These are phyloP conservation scores for Gadopsis bispinosus DNA, from an alignment of 2,797 vertebrate genomes.

Conservation along the genomic window DNA sequence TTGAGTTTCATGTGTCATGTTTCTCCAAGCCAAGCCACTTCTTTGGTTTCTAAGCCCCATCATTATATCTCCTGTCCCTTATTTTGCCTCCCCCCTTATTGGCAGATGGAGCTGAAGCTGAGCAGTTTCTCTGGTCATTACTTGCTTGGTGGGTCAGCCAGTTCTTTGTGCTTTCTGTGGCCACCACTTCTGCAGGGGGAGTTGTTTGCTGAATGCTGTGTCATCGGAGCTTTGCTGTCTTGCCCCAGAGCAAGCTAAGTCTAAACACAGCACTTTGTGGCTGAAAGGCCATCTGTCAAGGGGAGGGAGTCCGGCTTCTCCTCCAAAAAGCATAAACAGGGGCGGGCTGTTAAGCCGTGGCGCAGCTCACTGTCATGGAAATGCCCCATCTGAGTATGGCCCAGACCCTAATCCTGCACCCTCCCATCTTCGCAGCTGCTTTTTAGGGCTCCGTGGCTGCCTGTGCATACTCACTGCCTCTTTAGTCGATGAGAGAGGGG, in stretches of 20 bases:
- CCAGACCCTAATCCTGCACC: conserved; percentile 83
- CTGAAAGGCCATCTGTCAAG: conserved; percentile 86
- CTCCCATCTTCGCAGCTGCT: conserved; percentile 83
- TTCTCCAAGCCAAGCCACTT: conserved; percentile 72
- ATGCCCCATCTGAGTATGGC: conserved; percentile 84
- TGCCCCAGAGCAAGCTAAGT: conserved; percentile 83
- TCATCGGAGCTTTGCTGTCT: conserved; percentile 82
- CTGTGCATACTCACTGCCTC: conserved; percentile 66
- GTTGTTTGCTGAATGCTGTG: conserved; percentile 84
- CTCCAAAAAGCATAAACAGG: conserved; percentile 87
- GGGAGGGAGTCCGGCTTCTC: conserved; percentile 83
- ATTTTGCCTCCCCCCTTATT: conserved; percentile 47
- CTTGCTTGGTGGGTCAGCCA: conserved; percentile 71
- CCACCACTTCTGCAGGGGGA: conserved; percentile 79
- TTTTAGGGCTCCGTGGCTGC: conserved; percentile 73
- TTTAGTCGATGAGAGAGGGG: conserved; percentile 59
- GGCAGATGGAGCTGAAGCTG: conserved; percentile 60
- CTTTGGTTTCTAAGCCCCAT: conserved; percentile 68
- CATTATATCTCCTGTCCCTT: conserved; percentile 73
- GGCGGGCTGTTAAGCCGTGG: conserved; percentile 81
- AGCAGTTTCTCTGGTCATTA: conserved; percentile 70
- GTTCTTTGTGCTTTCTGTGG: conserved; percentile 72
- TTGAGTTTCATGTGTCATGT: conserved; percentile 71
- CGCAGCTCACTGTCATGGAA: conserved; percentile 86
- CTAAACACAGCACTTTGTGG: conserved; percentile 86